phyloP scores from a whole-genome alignment of 1,140 invertebrate species.

The Lethrus apterus region DNA sequence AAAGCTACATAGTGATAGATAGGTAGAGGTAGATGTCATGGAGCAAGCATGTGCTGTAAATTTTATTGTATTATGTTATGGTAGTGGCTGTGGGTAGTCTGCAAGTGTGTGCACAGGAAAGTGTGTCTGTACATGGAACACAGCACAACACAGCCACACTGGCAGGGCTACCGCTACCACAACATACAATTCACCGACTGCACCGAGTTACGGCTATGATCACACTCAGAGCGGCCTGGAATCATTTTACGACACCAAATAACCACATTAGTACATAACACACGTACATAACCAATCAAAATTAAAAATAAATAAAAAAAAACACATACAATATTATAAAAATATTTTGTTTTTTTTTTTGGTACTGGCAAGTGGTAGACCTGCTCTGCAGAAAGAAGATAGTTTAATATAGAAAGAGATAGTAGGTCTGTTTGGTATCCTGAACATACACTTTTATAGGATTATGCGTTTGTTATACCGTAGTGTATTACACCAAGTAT shows the following conservation, averaged over 20 bases:
- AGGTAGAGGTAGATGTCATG: too few species aligned
- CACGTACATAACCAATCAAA: slow-evolving; percentile 12
- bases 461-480: too few species aligned
- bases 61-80: slow-evolving; percentile 30
- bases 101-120: slow-evolving; percentile 38
- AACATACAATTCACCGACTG: slow-evolving; percentile 28
- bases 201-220: slow-evolving; percentile 9
- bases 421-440: too few species aligned
- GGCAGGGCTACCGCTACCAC: slow-evolving; percentile 42
- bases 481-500: too few species aligned
- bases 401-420: slow-evolving; percentile 11
- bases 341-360: slow-evolving; percentile 5
- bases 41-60: slow-evolving; percentile 9
- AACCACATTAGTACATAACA: slow-evolving; percentile 7
- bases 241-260: slow-evolving; percentile 11
- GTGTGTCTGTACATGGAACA: slow-evolving; percentile 38
- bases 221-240: slow-evolving; percentile 11
- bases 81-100: slow-evolving; percentile 38
- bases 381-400: slow-evolving; percentile 26
- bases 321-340: slow-evolving; percentile 3
- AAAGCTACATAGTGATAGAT: too few species aligned
- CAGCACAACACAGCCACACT: slow-evolving; percentile 42
- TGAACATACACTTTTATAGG: too few species aligned
- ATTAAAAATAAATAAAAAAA: slow-evolving; percentile 4
- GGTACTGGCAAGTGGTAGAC: slow-evolving; percentile 27